Percentiles rank a stretch among this genome's conserved stretches.
Conservation (phyloP, 2,888 invertebrate species). For the Nephrocerus scutellatus region DNA sequence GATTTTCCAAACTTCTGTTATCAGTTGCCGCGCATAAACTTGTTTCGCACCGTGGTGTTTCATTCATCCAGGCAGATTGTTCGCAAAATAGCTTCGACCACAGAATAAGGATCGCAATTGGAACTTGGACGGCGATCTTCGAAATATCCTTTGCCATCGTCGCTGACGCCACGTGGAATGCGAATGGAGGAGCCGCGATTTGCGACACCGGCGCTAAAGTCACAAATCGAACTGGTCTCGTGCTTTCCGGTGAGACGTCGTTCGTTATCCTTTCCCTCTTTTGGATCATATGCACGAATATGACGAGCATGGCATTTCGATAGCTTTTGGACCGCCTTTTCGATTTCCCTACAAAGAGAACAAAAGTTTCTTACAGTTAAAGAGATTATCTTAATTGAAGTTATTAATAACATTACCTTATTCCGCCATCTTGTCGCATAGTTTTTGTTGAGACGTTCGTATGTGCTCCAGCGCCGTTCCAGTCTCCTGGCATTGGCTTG, state of each 20-base stretch:
- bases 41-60: neutral
- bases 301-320: conserved; percentile 87
- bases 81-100: conserved; percentile 76
- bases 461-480: conserved; percentile 96
- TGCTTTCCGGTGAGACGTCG: conserved; percentile 89
- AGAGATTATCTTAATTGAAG: neutral
- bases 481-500: conserved; percentile 72
- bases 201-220: conserved; percentile 88
- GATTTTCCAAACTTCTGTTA: too few relatives aligned
- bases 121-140: conserved; percentile 91
- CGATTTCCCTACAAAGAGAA: conserved; percentile 66
- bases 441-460: conserved; percentile 90
- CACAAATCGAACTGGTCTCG: conserved; percentile 95
- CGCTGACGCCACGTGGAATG: conserved; percentile 84
- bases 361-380: neutral
- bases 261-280: conserved; percentile 93
- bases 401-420: conserved; percentile 51
- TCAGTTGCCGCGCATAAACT: too few relatives aligned
- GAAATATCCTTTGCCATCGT: conserved; percentile 88
- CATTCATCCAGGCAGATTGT: conserved; percentile 68
- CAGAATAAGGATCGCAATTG: conserved; percentile 88
- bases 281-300: conserved; percentile 94
- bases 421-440: conserved; percentile 86
- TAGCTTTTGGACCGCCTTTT: conserved; percentile 91
- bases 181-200: conserved; percentile 92